Evolutionary conservation across 2,888 invertebrate species (phyloP), one percentile per base, ranked within the genome.

Genomic region (Dicycla oo): DNA sequence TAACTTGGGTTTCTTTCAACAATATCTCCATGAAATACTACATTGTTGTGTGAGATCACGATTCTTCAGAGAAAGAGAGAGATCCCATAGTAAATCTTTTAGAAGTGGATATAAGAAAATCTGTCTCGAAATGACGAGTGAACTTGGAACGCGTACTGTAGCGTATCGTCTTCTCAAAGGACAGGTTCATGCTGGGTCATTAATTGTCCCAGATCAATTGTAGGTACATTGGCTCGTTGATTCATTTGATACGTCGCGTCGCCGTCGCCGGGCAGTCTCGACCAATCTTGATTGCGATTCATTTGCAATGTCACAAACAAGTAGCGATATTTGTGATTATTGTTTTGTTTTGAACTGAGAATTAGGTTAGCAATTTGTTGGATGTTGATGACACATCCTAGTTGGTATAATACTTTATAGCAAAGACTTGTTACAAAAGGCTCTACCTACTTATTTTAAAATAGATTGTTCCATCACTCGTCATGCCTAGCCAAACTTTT

Each of bases 141-240:
- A 49, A n/a, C 62, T n/a, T 51, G 34, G 2, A 34, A 62, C 18
- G 30, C n/a, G 45, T 15, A n/a, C 30, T 15, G 3, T 45, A 45
- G 15, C 20, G 8, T 57, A 47, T 49, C 13, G 34, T 38, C 38
- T 5, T 34, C 3, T 49, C 15, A 57, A 73, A 69, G 62, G 65
- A 60, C 57, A 62, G 23, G 70, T 69, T 71, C 58, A 81, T 61
- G 69, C 56, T 53, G 45, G 66, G 54, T 75, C 40, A 80, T 73
- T 80, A 80, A 79, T 86, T 80, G 74, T 69, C 65, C 53, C 64
- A 58, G 38, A 67, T 82, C 85, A 84, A 84, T 82, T 82, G 84
- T n/a, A n/a, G n/a, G n/a, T 54, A 71, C 54, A 38, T 78, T 79
- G 73, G 61, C 57, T 74, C 7, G 45, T 71, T 73, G 72, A 74